These are phyloP conservation scores for Brachyalestes nurse DNA, from an alignment of 2,797 vertebrate genomes.

Conservation along the genomic window DNA sequence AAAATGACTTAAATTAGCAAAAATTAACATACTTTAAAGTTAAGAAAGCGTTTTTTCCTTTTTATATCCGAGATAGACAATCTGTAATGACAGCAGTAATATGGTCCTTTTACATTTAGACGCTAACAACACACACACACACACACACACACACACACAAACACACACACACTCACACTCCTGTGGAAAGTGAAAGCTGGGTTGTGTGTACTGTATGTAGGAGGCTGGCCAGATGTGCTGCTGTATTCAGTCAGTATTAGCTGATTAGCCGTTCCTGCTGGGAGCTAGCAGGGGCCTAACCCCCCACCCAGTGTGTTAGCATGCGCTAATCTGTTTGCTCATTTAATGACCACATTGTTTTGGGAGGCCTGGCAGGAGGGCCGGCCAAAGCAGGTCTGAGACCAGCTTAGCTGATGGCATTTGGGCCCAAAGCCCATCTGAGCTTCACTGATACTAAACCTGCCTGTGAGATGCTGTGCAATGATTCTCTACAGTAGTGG, in stretches of 20 bases:
- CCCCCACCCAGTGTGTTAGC: conserved; percentile 65
- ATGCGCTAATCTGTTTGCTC: conserved; percentile 79
- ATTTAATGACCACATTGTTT: conserved; percentile 80
- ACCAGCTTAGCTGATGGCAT: conserved; percentile 70
- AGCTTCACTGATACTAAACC: conserved; percentile 68
- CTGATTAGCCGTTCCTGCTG: conserved; percentile 65
- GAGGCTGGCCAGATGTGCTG: conserved; percentile 72
- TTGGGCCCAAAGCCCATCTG: conserved; percentile 73
- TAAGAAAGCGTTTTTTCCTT: too few species aligned
- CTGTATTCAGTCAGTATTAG: conserved; percentile 60
- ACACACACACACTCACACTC: not conserved
- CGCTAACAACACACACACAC: not conserved
- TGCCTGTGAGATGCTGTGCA: conserved; percentile 19
- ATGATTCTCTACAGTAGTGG: too few species aligned
- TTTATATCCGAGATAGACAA: not conserved
- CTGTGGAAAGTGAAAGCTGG: not conserved
- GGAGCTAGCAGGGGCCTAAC: conserved; percentile 60
- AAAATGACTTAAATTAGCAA: too few species aligned
- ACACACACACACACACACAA: not conserved
- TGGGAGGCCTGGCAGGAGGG: conserved; percentile 53
- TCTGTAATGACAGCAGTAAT: not conserved
- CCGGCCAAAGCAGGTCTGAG: conserved; percentile 69
- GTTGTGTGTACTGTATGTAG: conserved; percentile 43
- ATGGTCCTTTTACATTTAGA: not conserved
- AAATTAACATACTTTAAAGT: too few species aligned